Evolutionary conservation across 2,888 invertebrate genomes (phyloP).

Genomic region (Morpho deidamia): DNA sequence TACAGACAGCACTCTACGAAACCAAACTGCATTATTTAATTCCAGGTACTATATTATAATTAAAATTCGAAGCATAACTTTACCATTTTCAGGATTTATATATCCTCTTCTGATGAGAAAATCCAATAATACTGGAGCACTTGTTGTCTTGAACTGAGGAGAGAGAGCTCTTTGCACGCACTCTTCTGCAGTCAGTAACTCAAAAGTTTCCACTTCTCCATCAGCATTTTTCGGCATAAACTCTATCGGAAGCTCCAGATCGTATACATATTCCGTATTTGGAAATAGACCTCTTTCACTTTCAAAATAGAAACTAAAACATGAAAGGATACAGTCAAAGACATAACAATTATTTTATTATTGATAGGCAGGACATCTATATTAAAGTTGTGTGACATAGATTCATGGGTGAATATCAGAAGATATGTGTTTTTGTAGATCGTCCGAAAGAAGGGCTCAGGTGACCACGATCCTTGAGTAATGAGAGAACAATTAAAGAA

Average conservation of each 20-base stretch:
- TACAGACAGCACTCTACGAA: no score
- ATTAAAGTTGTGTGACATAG: no score
- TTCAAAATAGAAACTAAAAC: constrained; percentile 89
- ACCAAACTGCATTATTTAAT: no score
- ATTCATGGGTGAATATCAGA: no score
- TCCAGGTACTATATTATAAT: no score
- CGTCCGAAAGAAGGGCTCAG: no score
- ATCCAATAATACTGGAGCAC: constrained; percentile 93
- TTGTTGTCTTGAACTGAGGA: constrained; percentile 95
- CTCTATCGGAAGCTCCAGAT: constrained; percentile 92
- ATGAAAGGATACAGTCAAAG: no score
- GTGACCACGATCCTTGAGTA: no score
- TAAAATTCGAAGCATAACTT: constrained; percentile 26
- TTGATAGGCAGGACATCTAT: no score
- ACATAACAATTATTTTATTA: no score
- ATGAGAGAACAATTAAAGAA: no score
- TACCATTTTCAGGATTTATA: constrained; percentile 93
- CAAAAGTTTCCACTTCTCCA: constrained; percentile 95
- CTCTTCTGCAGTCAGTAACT: constrained; percentile 89
- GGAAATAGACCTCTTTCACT: constrained; percentile 96
- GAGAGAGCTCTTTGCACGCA: constrained; percentile 89
- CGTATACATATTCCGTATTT: constrained; percentile 96
- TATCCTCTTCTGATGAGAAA: constrained; percentile 95
- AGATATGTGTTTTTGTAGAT: no score
- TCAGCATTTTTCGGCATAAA: constrained; percentile 96